A percentile compares a stretch with the other conserved stretches of the same genome.
Evolutionary conservation across 1,140 invertebrate genomes (phyloP).

Genomic region (Nylanderia fulva): DNA sequence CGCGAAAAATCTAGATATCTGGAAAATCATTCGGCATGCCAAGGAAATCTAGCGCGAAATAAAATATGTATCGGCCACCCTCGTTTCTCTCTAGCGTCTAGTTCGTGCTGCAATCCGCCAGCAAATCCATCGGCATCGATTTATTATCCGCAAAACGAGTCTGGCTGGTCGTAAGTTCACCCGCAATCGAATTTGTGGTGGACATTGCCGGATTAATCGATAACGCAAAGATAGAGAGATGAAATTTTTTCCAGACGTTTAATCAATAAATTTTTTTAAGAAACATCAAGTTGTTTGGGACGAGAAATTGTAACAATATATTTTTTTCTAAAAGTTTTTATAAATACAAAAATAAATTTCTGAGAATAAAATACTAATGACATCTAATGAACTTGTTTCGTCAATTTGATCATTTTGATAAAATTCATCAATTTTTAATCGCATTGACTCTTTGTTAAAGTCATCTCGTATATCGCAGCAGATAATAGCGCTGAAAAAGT

Average conservation of each 20-base stretch:
- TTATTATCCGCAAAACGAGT: constrained; percentile 59
- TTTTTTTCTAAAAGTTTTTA: background rate
- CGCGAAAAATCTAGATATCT: constrained; percentile 32
- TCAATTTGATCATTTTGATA: background rate
- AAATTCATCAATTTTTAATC: constrained; percentile 4
- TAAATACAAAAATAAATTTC: background rate
- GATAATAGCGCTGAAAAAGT: background rate
- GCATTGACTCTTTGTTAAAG: background rate
- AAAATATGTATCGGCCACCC: constrained; percentile 51
- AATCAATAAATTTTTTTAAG: constrained; percentile 24
- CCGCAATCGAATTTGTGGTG: constrained; percentile 52
- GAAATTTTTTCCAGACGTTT: constrained; percentile 18
- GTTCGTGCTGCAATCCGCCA: constrained; percentile 53
- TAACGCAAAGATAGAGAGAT: constrained; percentile 23
- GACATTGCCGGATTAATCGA: constrained; percentile 46
- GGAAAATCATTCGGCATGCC: constrained; percentile 26
- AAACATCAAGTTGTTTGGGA: background rate
- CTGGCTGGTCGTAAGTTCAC: constrained; percentile 45
- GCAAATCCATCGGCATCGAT: constrained; percentile 52
- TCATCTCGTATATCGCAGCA: background rate
- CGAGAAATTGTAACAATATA: background rate
- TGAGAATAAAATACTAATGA: background rate
- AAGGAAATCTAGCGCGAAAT: constrained; percentile 50
- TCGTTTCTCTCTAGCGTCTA: constrained; percentile 54
- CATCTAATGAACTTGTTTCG: background rate